phyloP scores from a whole-genome alignment of 2,797 vertebrate species.

The Lemur catta region DNA sequence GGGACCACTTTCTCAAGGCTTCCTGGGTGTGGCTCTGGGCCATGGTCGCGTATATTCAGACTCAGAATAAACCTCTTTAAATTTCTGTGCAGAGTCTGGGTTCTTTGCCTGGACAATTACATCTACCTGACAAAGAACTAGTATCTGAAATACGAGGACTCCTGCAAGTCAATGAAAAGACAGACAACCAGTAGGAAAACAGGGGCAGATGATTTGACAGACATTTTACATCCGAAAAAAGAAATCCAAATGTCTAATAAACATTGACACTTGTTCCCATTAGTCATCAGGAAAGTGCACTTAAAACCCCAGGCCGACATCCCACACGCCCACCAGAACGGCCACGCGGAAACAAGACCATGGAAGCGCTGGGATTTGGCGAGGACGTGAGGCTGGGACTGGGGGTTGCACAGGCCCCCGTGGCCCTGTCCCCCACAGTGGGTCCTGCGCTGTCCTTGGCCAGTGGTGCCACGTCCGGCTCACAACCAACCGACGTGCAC shows the following conservation, averaged over 20 bases:
- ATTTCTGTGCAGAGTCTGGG: neutral
- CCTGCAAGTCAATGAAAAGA: neutral
- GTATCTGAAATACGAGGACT: neutral
- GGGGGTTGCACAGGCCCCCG: rapidly evolving
- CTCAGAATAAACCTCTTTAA: neutral
- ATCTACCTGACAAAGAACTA: no score
- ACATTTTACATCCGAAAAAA: rapidly evolving
- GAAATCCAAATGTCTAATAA: rapidly evolving
- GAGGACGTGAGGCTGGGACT: rapidly evolving
- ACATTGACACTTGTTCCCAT: rapidly evolving
- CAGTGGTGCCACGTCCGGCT: neutral
- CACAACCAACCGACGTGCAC: no score
- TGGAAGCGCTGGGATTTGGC: rapidly evolving
- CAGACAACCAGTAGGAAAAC: neutral
- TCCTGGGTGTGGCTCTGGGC: neutral
- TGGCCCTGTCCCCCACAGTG: neutral
- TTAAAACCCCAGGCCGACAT: rapidly evolving
- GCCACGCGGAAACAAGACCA: neutral
- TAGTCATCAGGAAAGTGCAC: rapidly evolving
- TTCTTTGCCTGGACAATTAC: neutral
- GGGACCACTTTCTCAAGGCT: neutral
- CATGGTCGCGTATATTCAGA: neutral
- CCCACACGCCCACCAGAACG: rapidly evolving
- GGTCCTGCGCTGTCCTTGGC: neutral
- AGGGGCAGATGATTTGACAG: no score